A percentile compares a stretch with the other conserved stretches of the same genome.
Evolutionary conservation across 2,113 vertebrate species (phyloP).

Genomic region (Nothocercus nigrocapillus): DNA sequence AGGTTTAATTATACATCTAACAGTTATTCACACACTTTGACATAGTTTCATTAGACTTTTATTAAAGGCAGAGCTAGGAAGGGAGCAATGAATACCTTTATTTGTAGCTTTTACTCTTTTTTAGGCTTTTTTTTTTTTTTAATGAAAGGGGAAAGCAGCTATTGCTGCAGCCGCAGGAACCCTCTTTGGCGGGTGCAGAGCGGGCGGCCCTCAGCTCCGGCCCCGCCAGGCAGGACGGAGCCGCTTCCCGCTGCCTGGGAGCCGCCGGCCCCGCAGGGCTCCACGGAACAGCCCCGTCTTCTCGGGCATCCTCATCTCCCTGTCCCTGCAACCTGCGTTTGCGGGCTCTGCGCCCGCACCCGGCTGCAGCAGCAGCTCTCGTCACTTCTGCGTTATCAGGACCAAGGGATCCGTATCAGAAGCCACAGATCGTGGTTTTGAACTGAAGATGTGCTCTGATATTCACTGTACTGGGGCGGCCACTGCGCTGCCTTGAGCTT

Average conservation of each 20-base stretch:
- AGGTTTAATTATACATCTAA: conserved; percentile 76
- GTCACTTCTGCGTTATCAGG: background rate
- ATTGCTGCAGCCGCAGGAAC: no score
- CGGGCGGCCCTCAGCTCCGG: no score
- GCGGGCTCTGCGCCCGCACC: no score
- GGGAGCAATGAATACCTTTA: conserved; percentile 31
- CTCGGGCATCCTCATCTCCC: no score
- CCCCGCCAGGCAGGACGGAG: no score
- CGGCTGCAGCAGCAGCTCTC: background rate
- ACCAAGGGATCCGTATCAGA: background rate
- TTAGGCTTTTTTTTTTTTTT: no score
- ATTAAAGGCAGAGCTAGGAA: conserved; percentile 55
- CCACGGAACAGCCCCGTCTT: no score
- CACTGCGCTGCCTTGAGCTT: background rate
- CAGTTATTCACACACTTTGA: conserved; percentile 57
- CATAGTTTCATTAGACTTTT: conserved; percentile 68
- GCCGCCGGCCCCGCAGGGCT: no score
- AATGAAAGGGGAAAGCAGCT: no score
- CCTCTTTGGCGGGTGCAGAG: no score
- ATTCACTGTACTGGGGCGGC: background rate
- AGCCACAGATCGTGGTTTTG: background rate
- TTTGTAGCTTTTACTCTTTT: conserved; percentile 35
- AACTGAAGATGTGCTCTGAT: background rate
- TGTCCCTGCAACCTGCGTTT: no score
- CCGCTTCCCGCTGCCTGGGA: no score